A percentile compares a stretch with the other conserved stretches of the same genome.
phyloP scores from a whole-genome alignment of 2,113 vertebrate genomes.

The Okapia johnstoni region DNA sequence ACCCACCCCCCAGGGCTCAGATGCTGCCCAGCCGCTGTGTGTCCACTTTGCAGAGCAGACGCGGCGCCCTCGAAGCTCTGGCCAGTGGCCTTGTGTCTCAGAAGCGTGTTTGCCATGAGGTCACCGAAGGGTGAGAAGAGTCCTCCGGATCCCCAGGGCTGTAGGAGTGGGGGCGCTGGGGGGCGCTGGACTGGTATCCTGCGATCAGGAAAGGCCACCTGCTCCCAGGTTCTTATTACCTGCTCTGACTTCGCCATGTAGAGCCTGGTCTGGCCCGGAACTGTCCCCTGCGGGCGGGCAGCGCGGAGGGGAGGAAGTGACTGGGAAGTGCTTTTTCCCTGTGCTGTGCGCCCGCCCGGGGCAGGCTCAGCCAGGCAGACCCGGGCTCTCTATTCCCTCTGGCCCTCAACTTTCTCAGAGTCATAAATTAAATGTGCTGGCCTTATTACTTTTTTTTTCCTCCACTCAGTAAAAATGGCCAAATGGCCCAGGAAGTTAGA shows the following conservation, averaged over 20 bases:
- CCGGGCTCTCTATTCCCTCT: not conserved
- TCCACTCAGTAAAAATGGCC: not conserved
- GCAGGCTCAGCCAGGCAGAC: rapidly evolving
- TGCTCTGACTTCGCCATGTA: not conserved
- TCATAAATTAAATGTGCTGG: not conserved
- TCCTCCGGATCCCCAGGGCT: not conserved
- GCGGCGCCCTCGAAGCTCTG: not conserved
- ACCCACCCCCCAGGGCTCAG: not conserved
- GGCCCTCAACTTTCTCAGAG: not conserved
- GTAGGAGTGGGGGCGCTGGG: not conserved
- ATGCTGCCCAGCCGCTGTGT: rapidly evolving
- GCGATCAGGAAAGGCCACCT: not conserved
- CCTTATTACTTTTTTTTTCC: not conserved
- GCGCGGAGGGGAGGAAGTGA: not conserved
- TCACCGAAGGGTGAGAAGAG: not conserved
- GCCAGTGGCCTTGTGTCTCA: not conserved
- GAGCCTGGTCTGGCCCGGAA: not conserved
- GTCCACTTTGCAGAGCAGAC: not conserved
- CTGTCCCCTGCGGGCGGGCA: not conserved
- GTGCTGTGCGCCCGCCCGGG: not conserved
- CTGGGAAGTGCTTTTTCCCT: not conserved
- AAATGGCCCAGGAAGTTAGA: not conserved
- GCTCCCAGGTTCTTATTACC: not conserved
- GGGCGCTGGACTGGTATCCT: rapidly evolving
- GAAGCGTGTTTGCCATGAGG: not conserved